Conservation (phyloP, 2,113 vertebrate species). For the Dermatemys mawii region DNA sequence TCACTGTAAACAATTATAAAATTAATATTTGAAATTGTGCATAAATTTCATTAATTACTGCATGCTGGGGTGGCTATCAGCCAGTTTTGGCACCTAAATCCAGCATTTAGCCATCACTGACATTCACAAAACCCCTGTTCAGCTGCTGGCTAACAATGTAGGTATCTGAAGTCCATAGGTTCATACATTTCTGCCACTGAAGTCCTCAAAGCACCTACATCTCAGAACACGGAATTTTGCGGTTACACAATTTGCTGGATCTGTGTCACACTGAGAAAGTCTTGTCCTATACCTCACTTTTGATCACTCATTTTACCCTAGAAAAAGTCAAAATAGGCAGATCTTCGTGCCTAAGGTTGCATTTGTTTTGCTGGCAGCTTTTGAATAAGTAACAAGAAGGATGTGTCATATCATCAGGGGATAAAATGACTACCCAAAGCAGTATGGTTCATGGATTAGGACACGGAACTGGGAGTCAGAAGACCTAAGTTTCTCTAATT, state of each 20-base stretch:
- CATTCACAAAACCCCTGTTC: neutral
- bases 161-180: neutral
- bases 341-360: neutral
- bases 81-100: neutral
- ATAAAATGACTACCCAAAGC: neutral
- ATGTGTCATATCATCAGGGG: neutral
- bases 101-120: neutral
- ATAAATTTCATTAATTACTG: neutral
- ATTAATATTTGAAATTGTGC: neutral
- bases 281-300: neutral
- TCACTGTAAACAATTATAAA: neutral
- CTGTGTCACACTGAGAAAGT: neutral
- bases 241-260: neutral
- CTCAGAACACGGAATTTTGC: neutral
- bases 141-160: neutral
- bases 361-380: neutral
- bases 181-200: neutral
- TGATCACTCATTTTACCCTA: neutral
- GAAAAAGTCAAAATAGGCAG: neutral
- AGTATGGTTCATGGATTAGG: neutral
- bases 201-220: neutral
- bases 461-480: neutral
- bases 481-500: neutral
- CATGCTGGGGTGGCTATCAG: too few species aligned
- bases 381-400: neutral